Base-by-base conservation (phyloP, 2,797 vertebrate genomes). In the Scomberomorus guttatus region DNA sequence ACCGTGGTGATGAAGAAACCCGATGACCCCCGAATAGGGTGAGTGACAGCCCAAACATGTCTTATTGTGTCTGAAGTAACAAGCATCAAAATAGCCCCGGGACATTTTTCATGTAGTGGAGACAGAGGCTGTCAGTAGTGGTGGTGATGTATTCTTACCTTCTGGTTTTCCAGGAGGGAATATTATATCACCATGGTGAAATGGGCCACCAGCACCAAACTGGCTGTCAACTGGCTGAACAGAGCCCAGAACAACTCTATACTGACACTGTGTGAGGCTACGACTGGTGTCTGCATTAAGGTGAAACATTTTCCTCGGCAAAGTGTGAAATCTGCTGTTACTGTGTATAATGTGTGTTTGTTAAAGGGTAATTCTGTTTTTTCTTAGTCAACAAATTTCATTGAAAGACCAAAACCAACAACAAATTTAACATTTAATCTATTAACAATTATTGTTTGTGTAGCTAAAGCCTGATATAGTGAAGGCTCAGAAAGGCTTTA, bases 151-250 rank as follows among this genome's bases (percentile, higher is more conserved):
- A 1, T 67, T 75, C 50, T 75, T 57, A 18, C 58, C 18, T 22
- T 76, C 15, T 84, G 59, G 2, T 60, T 69, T 79, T 88, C 24
- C 79, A 95, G 94, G 86, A 98, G 96, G 82, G 98, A 99, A 56
- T 96, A 97, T 93, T 99, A 99, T 79, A 95, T 99, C 90, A 99
- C 97, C 63, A 97, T 98, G 97, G 98, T 99, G 86, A 98, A 97
- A 34, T 99, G 98, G 98, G 97, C 98, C 48, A 98, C 98, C 72
- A 99, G 97, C 92, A 99, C 98, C 87, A 99, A 99, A 88, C 96
- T 99, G 80, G 97, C 98, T 4, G 97, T 99, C 37, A 99, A 98
- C 94, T 99, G 98, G 98, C 93, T 99, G 85, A 99, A 98, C 95
- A 93, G 98, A 77, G 97, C 97, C 0, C 98, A 99, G 95, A 99